Evolutionary conservation across 2,888 invertebrate species (phyloP), one percentile per base, ranked within the genome.

Genomic region (Zeuzera pyrina): DNA sequence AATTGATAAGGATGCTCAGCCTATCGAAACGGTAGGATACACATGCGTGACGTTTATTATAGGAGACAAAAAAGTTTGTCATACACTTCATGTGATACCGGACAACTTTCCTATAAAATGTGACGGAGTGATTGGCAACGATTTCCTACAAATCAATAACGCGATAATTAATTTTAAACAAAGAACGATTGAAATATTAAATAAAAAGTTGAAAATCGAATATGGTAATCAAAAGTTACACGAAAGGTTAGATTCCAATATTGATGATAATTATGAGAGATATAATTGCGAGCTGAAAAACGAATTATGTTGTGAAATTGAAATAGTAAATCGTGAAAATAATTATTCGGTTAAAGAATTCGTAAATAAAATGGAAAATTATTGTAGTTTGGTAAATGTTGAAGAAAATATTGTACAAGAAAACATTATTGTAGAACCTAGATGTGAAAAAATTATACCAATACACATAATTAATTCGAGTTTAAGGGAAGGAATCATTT

Each of bases 51-150:
- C 35, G 31, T 39, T 43, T 19, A 1, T 25, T 1, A 31, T 42
- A 38, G 39, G 35, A 27, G 29, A 27, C 5, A 33, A 31, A 29
- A 16, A 15, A 29, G 32, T 36, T 14, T 8, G n/a, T 35, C 34
- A 39, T n/a, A 41, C 35, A 26, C 8, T 41, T 27, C 29, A 26
- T 10, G 32, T 45, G 26, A 33, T 44, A 27, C 36, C 34, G 3
- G 38, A 39, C 24, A 30, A 33, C 33, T 45, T 43, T 41, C 35
- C 42, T 38, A 42, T 41, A 13, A 12, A 39, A 31, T 36, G 28
- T 16, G 26, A 36, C 24, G 38, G 42, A 15, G 33, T 43, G 3
- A 36, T 46, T 36, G 43, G 43, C 27, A 34, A 36, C 12, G 41
- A 45, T 35, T 41, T 47, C 23, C 15, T 47, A 19, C 33, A 36